Conservation (phyloP, 2,797 vertebrate genomes). For the Naso thynnoides region DNA sequence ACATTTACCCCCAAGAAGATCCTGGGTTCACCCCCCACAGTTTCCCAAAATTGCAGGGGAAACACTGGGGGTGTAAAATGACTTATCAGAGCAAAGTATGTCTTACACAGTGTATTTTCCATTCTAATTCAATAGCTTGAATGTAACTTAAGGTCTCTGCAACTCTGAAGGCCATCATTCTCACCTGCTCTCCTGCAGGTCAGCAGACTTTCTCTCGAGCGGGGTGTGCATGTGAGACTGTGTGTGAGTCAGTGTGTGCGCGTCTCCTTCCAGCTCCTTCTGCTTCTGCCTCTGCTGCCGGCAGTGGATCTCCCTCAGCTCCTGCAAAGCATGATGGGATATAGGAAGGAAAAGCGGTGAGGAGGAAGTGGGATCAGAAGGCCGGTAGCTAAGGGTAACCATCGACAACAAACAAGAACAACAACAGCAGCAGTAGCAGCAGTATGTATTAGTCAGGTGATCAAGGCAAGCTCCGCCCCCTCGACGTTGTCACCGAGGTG, state of each 20-base stretch:
- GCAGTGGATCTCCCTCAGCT: slow-evolving; percentile 94
- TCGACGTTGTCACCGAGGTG: not conserved
- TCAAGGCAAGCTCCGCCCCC: slow-evolving; percentile 68
- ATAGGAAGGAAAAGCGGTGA: slow-evolving; percentile 73
- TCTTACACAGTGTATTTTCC: not conserved
- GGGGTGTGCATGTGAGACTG: slow-evolving; percentile 66
- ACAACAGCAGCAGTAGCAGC: slow-evolving; percentile 30
- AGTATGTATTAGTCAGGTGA: slow-evolving; percentile 61
- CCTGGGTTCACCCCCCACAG: too few relatives aligned
- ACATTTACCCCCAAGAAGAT: too few relatives aligned
- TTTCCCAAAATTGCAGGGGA: too few relatives aligned
- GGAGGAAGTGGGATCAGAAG: slow-evolving; percentile 70
- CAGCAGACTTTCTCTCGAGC: slow-evolving; percentile 86
- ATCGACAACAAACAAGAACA: slow-evolving; percentile 57
- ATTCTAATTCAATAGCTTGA: not conserved
- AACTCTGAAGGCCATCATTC: not conserved
- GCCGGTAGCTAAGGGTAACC: slow-evolving; percentile 69
- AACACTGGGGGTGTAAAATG: too few relatives aligned
- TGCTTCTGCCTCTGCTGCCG: slow-evolving; percentile 95
- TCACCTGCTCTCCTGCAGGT: slow-evolving; percentile 91
- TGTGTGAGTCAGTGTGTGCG: slow-evolving; percentile 68
- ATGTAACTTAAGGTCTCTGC: too few relatives aligned
- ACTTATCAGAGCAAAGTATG: too few relatives aligned
- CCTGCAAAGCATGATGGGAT: slow-evolving; percentile 85
- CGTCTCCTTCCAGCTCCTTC: slow-evolving; percentile 89